Conservation (phyloP, 2,113 vertebrate genomes). For the Halichoeres trimaculatus region DNA sequence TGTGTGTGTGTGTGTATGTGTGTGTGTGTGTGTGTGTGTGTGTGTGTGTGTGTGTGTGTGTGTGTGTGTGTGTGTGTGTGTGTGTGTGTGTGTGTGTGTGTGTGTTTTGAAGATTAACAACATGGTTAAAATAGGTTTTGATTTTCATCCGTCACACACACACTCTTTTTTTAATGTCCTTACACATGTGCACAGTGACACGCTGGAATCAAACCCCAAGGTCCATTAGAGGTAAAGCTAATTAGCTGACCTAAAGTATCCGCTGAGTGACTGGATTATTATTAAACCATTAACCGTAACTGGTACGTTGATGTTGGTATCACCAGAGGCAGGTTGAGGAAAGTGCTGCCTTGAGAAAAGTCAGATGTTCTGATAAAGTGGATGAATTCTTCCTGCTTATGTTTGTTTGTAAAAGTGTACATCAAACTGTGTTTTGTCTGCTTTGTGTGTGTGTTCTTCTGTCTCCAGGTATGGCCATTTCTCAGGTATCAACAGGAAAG, state of each 20-base stretch:
- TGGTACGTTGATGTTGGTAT: slow-evolving; percentile 17
- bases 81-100: not conserved
- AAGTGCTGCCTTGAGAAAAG: slow-evolving; percentile 27
- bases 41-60: not conserved
- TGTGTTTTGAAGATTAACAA: not conserved
- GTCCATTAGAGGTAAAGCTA: not conserved
- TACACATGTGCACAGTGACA: not conserved
- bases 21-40: slow-evolving; percentile 1
- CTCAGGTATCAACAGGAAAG: slow-evolving; percentile 98
- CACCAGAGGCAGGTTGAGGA: not conserved
- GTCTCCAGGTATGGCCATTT: slow-evolving; percentile 96
- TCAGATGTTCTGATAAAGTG: not conserved
- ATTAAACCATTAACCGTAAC: slow-evolving; percentile 37
- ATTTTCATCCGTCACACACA: slow-evolving; percentile 13
- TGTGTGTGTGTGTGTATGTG: not conserved
- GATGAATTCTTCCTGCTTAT: slow-evolving; percentile 10
- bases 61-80: not conserved
- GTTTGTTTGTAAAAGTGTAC: not conserved
- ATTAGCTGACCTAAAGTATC: slow-evolving; percentile 3
- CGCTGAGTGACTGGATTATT: not conserved
- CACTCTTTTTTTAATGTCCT: not conserved
- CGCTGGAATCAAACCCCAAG: not conserved
- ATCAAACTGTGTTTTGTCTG: slow-evolving; percentile 30
- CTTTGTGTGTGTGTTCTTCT: slow-evolving; percentile 22
- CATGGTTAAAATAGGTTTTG: slow-evolving; percentile 8